Conservation (phyloP, 2,113 vertebrate species). For the Mustelus asterias region DNA sequence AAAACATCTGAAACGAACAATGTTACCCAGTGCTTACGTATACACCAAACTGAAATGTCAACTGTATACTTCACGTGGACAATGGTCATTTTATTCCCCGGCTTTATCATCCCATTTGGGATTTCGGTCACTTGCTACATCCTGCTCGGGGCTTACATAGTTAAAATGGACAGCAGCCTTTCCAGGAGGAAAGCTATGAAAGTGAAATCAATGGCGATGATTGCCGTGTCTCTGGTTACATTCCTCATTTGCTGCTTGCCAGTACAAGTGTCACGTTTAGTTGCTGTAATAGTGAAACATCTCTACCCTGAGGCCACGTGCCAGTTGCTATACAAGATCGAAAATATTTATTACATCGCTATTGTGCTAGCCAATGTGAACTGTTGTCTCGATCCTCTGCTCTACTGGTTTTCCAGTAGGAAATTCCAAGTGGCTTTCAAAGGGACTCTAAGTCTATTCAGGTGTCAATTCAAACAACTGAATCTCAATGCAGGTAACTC, state of each 20-base stretch:
- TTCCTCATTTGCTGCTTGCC: constrained; percentile 57
- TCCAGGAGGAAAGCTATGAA: constrained; percentile 50
- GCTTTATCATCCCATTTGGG: constrained; percentile 54
- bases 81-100: constrained; percentile 44
- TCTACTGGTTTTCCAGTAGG: constrained; percentile 45
- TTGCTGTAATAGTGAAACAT: constrained; percentile 44
- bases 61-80: constrained; percentile 50
- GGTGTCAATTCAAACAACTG: not conserved
- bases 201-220: constrained; percentile 52
- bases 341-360: constrained; percentile 45
- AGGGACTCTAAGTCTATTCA: constrained; percentile 41
- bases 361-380: constrained; percentile 48
- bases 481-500: not conserved
- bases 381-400: constrained; percentile 49
- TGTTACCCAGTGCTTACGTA: constrained; percentile 50
- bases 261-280: constrained; percentile 49
- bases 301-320: constrained; percentile 36
- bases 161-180: constrained; percentile 47
- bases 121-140: constrained; percentile 49
- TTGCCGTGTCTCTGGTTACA: constrained; percentile 50
- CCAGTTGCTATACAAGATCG: constrained; percentile 39
- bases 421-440: constrained; percentile 44
- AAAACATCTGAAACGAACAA: constrained; percentile 45
- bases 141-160: constrained; percentile 48
- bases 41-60: constrained; percentile 48